Base-by-base conservation (phyloP, 2,888 invertebrate genomes). In the Silvanus unidentatus region DNA sequence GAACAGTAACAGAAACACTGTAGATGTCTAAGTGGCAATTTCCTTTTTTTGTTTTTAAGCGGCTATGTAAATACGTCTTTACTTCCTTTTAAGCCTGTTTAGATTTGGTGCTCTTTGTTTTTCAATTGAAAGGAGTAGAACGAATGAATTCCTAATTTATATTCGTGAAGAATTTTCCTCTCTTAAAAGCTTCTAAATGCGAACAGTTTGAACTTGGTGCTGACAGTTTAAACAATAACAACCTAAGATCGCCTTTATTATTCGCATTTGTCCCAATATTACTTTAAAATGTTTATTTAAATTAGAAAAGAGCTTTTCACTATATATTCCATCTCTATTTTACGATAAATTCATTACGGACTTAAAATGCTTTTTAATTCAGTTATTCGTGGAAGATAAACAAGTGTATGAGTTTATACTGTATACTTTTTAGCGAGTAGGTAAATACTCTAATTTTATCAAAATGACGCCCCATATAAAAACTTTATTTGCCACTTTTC, bases 71-170 rank as follows among this genome's bases (percentile, higher is more conserved):
- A 65, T 65, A 65, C 61, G 57, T 58, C 58, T 56, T 59, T 60
- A 54, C 58, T 58, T 58, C 51, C 56, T 58, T 56, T 52, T 54
- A 55, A 59, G 59, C 57, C 57, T 62, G 64, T 63, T 65, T 63
- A 58, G 62, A 60, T 63, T 64, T 57, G 59, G 57, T 42, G 47
- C 49, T 53, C 53, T 53, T 53, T 52, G 53, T 55, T 55, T 52
- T 50, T 49, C 50, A 47, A 53, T 57, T 57, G 51, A 53, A 57
- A 55, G 47, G 48, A 50, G 55, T 51, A 55, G 54, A 53, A 53
- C 53, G 60, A 62, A 63, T 63, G 66, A 65, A 66, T 66, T 69
- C 64, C 60, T 66, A 65, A 68, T 69, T 68, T 66, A 64, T 66
- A 67, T 67, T 66, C 65, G 61, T 55, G 57, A 55, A 64, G 60